These are phyloP conservation scores for Microtus pennsylvanicus DNA, from an alignment of 2,113 vertebrate genomes.

Conservation along the genomic window DNA sequence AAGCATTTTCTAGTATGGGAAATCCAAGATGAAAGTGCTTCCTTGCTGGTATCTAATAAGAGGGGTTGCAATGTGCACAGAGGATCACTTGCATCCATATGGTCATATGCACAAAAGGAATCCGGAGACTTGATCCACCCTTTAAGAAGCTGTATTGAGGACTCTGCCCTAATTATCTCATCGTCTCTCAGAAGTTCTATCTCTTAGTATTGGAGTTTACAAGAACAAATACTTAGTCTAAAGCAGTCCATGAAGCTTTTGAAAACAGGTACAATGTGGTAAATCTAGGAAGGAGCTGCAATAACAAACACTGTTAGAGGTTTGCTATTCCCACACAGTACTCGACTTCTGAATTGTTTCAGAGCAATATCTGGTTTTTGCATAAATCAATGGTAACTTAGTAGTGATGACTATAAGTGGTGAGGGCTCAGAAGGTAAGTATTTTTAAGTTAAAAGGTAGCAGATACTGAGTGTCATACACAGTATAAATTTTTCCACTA, in stretches of 20 bases:
- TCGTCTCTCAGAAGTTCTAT: neutral
- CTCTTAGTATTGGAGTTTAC: neutral
- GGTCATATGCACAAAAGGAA: neutral
- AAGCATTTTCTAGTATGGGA: neutral
- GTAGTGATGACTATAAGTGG: fast-evolving
- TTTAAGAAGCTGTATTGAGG: neutral
- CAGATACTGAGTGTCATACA: neutral
- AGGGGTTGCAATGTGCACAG: fast-evolving
- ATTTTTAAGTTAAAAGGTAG: neutral
- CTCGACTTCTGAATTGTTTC: neutral
- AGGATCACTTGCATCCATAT: neutral
- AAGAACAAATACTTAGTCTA: neutral
- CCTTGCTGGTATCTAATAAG: neutral
- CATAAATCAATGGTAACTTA: neutral
- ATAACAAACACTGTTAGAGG: neutral
- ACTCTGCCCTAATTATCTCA: neutral
- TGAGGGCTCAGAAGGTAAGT: neutral
- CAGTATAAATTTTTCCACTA: neutral
- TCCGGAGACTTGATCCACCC: neutral
- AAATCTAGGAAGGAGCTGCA: neutral
- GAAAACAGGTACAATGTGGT: neutral
- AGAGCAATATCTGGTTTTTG: neutral
- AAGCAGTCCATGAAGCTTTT: neutral
- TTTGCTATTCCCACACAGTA: neutral
- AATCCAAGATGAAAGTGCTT: neutral